Percentiles rank a stretch among this genome's conserved stretches.
These are phyloP conservation scores for Latrodectus hesperus DNA, from an alignment of 2,888 invertebrate species.

Conservation along the genomic window DNA sequence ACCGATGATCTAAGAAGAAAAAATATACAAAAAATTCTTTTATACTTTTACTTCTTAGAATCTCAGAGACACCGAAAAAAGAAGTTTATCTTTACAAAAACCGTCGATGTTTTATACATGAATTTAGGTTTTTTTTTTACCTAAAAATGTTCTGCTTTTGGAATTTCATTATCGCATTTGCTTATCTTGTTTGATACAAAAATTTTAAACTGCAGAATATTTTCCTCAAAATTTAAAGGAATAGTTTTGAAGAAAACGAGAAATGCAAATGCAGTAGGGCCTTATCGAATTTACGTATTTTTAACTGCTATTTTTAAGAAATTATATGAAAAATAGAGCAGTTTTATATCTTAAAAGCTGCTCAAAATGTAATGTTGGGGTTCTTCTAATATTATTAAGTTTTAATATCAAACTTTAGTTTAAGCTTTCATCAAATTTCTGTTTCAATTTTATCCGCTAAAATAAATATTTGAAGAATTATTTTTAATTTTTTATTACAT, in stretches of 20 bases:
- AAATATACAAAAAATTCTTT: neutral
- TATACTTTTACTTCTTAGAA: neutral
- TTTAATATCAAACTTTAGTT: too few species aligned
- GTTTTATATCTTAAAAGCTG: too few species aligned
- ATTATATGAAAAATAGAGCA: too few species aligned
- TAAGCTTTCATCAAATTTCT: too few species aligned
- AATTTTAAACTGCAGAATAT: neutral
- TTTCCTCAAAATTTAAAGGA: neutral
- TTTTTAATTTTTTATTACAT: too few species aligned
- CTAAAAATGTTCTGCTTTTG: conserved; percentile 34
- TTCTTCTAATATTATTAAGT: neutral
- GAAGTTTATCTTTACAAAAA: neutral
- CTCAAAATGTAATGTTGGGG: neutral
- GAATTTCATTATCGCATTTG: conserved; percentile 41
- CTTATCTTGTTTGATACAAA: neutral
- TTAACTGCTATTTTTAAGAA: too few species aligned
- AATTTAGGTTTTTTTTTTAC: conserved; percentile 28
- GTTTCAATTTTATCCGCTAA: too few species aligned
- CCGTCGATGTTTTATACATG: conserved; percentile 44
- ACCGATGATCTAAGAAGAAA: neutral
- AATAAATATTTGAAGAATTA: too few species aligned
- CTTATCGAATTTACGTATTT: too few species aligned
- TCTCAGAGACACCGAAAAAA: neutral
- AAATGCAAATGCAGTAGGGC: neutral
- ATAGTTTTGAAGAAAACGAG: neutral